These are phyloP conservation scores for Dinocampus coccinellae DNA, from an alignment of 2,888 invertebrate genomes.

Conservation along the genomic window DNA sequence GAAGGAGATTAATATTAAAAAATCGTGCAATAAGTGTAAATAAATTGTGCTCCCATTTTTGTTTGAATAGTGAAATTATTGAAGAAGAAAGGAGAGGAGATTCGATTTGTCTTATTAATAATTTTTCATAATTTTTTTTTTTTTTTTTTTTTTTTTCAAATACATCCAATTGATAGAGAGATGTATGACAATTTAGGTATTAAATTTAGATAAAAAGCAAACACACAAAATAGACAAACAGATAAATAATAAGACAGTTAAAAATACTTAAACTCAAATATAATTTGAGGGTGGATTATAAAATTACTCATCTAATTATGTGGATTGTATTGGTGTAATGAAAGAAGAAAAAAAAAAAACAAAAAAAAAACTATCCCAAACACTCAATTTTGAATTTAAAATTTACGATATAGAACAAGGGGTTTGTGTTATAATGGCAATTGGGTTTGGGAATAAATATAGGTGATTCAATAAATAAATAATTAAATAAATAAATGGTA, in stretches of 20 bases:
- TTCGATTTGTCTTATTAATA: neutral
- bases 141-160: neutral
- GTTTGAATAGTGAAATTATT: neutral
- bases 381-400: too few relatives aligned
- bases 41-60: neutral
- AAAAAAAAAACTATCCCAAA: too few relatives aligned
- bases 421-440: too few relatives aligned
- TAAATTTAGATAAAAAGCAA: constrained; percentile 10
- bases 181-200: neutral
- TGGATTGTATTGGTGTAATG: too few relatives aligned
- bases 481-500: too few relatives aligned
- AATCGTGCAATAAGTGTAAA: neutral
- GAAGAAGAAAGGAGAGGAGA: constrained; percentile 8
- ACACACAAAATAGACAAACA: neutral
- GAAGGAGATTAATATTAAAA: neutral
- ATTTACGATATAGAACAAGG: too few relatives aligned
- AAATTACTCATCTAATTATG: too few relatives aligned
- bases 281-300: too few relatives aligned
- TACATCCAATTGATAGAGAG: neutral
- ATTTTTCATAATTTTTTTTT: neutral
- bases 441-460: too few relatives aligned
- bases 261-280: too few relatives aligned
- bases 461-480: too few relatives aligned
- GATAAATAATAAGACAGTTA: constrained; percentile 31
- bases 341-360: too few relatives aligned